Evolutionary conservation across 2,113 vertebrate species (phyloP).

Genomic region (Mastomys coucha): DNA sequence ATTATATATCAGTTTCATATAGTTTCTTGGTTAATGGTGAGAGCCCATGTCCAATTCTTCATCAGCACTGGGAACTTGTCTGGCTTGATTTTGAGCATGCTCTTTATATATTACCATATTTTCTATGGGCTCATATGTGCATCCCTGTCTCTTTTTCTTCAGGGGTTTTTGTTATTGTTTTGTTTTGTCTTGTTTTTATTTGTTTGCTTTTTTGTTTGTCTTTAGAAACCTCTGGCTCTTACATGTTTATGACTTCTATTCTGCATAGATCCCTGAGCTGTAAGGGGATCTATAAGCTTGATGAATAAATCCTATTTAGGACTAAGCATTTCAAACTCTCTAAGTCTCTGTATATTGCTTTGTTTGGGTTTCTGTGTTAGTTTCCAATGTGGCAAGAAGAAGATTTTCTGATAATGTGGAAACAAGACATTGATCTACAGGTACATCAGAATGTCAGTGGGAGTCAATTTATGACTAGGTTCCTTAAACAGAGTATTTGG

Average conservation of each 20-base stretch:
- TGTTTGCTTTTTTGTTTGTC: background rate
- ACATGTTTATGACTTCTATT: background rate
- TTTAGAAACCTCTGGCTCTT: background rate
- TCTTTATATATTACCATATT: too few relatives aligned
- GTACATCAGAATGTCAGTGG: background rate
- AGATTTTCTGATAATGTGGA: background rate
- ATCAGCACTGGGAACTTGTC: too few relatives aligned
- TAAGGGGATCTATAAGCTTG: background rate
- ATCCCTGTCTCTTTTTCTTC: too few relatives aligned
- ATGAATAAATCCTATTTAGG: background rate
- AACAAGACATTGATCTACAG: background rate
- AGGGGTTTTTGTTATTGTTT: too few relatives aligned
- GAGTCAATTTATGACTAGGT: background rate
- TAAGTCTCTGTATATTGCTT: background rate
- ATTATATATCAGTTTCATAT: background rate
- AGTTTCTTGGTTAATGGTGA: too few relatives aligned
- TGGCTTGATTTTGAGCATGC: too few relatives aligned
- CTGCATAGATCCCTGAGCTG: background rate
- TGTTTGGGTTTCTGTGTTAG: background rate
- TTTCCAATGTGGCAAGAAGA: too few relatives aligned
- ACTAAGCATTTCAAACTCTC: background rate
- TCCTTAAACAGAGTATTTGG: background rate
- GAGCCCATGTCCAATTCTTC: too few relatives aligned
- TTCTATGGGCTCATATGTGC: too few relatives aligned
- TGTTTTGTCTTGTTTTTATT: too few relatives aligned